These are phyloP conservation scores for Cryptocheilus praepositus DNA, from an alignment of 2,888 invertebrate genomes.

Conservation along the genomic window DNA sequence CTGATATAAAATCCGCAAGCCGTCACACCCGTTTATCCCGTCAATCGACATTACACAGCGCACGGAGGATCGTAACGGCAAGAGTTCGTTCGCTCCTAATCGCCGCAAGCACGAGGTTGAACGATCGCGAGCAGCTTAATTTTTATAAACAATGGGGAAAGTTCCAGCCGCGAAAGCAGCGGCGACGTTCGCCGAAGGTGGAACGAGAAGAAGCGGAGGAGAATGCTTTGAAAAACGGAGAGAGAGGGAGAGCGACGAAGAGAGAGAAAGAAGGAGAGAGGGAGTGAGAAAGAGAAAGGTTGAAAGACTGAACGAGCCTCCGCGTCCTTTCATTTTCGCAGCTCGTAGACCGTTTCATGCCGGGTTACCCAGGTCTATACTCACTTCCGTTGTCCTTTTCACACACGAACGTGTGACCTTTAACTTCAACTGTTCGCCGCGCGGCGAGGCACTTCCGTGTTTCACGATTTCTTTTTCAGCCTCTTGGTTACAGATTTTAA, in stretches of 20 bases:
- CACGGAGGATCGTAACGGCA: too few relatives aligned
- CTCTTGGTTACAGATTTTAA: too few relatives aligned
- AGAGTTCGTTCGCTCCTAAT: too few relatives aligned
- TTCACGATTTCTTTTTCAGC: background rate
- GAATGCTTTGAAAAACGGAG: slow-evolving; percentile 12
- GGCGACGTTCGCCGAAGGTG: slow-evolving; percentile 29
- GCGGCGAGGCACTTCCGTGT: background rate
- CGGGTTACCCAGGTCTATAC: background rate
- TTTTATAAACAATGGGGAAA: slow-evolving; percentile 71
- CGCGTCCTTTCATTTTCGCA: slow-evolving; percentile 68
- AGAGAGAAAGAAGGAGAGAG: slow-evolving; percentile 16
- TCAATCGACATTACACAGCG: too few relatives aligned
- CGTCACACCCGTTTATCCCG: too few relatives aligned
- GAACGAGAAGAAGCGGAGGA: too few relatives aligned
- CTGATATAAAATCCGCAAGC: too few relatives aligned
- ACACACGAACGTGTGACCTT: background rate
- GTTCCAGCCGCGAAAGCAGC: slow-evolving; percentile 59
- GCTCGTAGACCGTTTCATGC: slow-evolving; percentile 30
- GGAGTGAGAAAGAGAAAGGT: slow-evolving; percentile 14
- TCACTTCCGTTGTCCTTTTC: slow-evolving; percentile 15
- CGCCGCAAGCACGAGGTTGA: slow-evolving; percentile 35
- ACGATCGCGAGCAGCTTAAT: slow-evolving; percentile 50
- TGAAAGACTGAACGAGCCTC: slow-evolving; percentile 17
- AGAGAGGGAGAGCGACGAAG: slow-evolving; percentile 13
- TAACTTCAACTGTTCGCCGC: background rate